Evolutionary conservation across 2,888 invertebrate species (phyloP), one percentile per base, ranked within the genome.

Genomic region (Epistrophella euchroma): DNA sequence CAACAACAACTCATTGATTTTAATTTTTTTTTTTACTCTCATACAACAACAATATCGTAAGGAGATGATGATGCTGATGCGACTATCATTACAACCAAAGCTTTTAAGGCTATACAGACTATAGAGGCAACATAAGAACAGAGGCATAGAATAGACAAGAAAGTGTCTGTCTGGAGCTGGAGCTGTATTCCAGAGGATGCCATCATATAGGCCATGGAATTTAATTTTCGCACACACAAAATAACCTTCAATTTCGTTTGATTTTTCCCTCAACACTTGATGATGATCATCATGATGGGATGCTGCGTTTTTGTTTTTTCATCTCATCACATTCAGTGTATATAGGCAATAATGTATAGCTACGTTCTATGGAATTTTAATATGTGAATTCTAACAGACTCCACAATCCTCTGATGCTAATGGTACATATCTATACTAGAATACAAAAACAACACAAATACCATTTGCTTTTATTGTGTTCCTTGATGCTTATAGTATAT

Each of bases 161-260:
- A 43, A 56, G 60, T 78, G 78, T 78, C 79, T 78, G 78, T 78
- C 79, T 74, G 52, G 25, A 5, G 43, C 74, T 74, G 37, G n/a
- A n/a, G n/a, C n/a, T 58, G 4, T 58, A 58, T 19, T 68, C 45
- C 84, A 79, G 79, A 79, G 79, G 79, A 71, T 75, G 37, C 74
- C 74, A 68, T 52, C 37, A 68, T 52, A n/a, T n/a, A n/a, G 35
- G 25, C 37, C 25, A 66, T 84, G 84, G 84, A 84, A 84, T 84
- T 84, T 84, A 79, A 79, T 84, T 84, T 58, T 84, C 79, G 71
- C 84, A 79, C 84, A 75, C 79, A 84, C 79, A 70, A 52, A 75
- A 84, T 84, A 79, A 70, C 84, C 79, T 70, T 71, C 62, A 79
- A 56, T 78, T 83, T 74, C 74, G 79, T 82, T 82, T 82, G 81